Evolutionary conservation across 2,888 invertebrate genomes (phyloP), one percentile per base, ranked within the genome.

Genomic region (Eristalis tenax): DNA sequence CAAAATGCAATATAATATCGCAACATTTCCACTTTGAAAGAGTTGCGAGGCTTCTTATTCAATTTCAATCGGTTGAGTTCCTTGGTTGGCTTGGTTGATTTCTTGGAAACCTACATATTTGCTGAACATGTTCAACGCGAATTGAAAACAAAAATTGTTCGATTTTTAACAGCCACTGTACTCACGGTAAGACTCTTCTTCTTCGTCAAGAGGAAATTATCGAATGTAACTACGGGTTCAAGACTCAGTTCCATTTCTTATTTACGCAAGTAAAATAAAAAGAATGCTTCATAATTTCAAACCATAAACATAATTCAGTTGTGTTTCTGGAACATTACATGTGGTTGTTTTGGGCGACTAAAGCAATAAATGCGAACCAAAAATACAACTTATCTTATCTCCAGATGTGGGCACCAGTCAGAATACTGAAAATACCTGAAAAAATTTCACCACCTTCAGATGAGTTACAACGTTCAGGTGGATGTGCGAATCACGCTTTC

Each of bases 191-290:
- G 57, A 78, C 57, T 70, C 38, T 38, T 63, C 38, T 38, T 63
- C 70, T 78, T 56, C 57, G 65, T 38, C 69, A 22, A 40, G 63
- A 15, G 8, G 10, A 50, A n/a, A 26, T 22, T 78, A n/a, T n/a
- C n/a, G n/a, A n/a, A n/a, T n/a, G n/a, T n/a, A n/a, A n/a, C n/a
- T n/a, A n/a, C n/a, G n/a, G n/a, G n/a, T n/a, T n/a, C n/a, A n/a
- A 3, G 26, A 26, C n/a, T 43, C 4, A 43, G n/a, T n/a, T 18
- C 50, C 8, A 10, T 8, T n/a, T 50, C 18, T 50, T 18, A 18
- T 50, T 50, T n/a, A n/a, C 43, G 4, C n/a, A 50, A 50, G 8
- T 43, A 11, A 43, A 4, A 43, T 43, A 4, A 43, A 13, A 15
- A 0, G 15, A 43, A 43, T 43, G 43, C 15, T 1, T 43, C 13